These are phyloP conservation scores for Homarus americanus DNA, from an alignment of 1,140 invertebrate species.

Conservation along the genomic window DNA sequence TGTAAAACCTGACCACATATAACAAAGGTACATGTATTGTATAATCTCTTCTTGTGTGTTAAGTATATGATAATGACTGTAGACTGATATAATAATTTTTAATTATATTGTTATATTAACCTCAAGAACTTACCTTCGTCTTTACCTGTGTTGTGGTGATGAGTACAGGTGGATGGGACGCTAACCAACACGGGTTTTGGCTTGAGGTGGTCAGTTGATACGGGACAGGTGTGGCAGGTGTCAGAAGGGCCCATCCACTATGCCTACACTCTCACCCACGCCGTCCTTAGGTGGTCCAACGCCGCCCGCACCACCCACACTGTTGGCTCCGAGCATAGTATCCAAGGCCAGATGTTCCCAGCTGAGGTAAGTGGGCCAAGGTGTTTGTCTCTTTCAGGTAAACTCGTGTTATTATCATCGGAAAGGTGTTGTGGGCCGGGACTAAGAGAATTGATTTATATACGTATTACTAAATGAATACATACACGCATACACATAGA, in stretches of 20 bases:
- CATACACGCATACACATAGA: neutral
- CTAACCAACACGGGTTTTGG: slow-evolving; percentile 62
- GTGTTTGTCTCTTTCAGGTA: too few species aligned
- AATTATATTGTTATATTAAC: too few species aligned
- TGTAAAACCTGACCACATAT: too few species aligned
- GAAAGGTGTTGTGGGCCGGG: too few species aligned
- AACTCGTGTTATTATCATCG: too few species aligned
- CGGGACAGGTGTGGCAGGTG: slow-evolving; percentile 54
- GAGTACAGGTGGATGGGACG: slow-evolving; percentile 42
- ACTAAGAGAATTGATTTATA: too few species aligned
- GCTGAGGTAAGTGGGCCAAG: slow-evolving; percentile 60
- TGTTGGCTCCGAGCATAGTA: slow-evolving; percentile 56
- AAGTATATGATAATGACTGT: too few species aligned
- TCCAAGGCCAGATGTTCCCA: slow-evolving; percentile 57
- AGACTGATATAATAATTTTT: too few species aligned
- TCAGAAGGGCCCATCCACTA: slow-evolving; percentile 44
- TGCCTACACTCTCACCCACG: slow-evolving; percentile 55
- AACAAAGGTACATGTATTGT: too few species aligned
- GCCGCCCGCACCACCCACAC: slow-evolving; percentile 40
- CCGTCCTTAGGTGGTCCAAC: slow-evolving; percentile 58
- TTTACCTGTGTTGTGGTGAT: too few species aligned
- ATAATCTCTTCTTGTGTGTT: too few species aligned
- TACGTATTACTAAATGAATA: neutral
- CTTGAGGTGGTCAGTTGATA: slow-evolving; percentile 47
- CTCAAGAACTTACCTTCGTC: too few species aligned